Conservation (phyloP, 1,140 invertebrate genomes). For the Drosophila ambigua region DNA sequence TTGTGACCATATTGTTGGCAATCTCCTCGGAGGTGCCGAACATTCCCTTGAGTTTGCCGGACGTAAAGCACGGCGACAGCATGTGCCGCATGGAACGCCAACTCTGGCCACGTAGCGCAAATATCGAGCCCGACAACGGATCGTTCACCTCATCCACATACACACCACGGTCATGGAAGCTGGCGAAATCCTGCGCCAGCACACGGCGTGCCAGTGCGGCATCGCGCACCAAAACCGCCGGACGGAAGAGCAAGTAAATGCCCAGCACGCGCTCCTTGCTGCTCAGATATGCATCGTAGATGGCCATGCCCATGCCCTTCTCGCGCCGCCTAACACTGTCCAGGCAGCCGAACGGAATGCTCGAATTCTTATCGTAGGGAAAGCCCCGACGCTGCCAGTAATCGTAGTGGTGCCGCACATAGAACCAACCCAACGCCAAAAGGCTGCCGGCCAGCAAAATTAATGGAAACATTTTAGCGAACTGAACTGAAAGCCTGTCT, state of each 20-base stretch:
- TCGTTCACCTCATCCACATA: constrained; percentile 78
- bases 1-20: constrained; percentile 75
- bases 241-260: constrained; percentile 78
- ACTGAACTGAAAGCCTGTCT: constrained; percentile 24
- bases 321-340: constrained; percentile 46
- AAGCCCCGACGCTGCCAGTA: constrained; percentile 67
- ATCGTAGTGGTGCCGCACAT: constrained; percentile 59
- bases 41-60: constrained; percentile 86
- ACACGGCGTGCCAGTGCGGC: constrained; percentile 83
- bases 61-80: constrained; percentile 86
- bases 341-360: constrained; percentile 73
- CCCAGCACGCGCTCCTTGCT: constrained; percentile 71
- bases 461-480: constrained; percentile 46
- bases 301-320: constrained; percentile 65
- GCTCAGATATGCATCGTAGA: constrained; percentile 64
- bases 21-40: constrained; percentile 84
- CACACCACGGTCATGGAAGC: constrained; percentile 83
- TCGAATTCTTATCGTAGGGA: constrained; percentile 44
- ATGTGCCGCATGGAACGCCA: constrained; percentile 85
- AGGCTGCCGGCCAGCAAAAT: constrained; percentile 36
- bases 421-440: constrained; percentile 56
- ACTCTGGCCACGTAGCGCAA: constrained; percentile 83
- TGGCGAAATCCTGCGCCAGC: constrained; percentile 83
- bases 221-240: constrained; percentile 84
- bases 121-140: constrained; percentile 82